Percentiles rank a stretch among this genome's conserved stretches.
phyloP scores from a whole-genome alignment of 2,797 vertebrate genomes.

The Typhlichthys eigenmanni region DNA sequence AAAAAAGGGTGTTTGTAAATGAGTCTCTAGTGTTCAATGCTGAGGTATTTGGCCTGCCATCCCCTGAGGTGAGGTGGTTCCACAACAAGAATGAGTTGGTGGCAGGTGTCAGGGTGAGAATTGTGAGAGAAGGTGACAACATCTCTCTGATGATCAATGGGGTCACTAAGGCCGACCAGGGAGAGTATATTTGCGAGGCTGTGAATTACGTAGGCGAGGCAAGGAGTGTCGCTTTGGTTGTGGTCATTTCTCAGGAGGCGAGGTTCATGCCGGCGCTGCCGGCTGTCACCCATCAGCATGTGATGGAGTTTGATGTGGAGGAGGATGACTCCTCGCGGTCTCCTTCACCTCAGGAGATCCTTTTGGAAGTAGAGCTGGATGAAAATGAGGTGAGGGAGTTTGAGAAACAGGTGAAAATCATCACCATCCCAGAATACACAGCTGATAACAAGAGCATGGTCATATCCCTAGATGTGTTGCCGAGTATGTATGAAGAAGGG shows the following conservation, averaged over 20 bases:
- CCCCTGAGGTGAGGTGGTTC: conserved; percentile 93
- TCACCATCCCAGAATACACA: conserved; percentile 93
- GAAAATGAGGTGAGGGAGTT: conserved; percentile 96
- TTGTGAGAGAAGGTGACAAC: conserved; percentile 84
- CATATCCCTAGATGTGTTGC: conserved; percentile 94
- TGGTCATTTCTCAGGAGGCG: conserved; percentile 84
- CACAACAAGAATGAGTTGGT: conserved; percentile 87
- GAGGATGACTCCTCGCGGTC: conserved; percentile 87
- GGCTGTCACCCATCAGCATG: conserved; percentile 92
- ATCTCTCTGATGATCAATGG: conserved; percentile 82
- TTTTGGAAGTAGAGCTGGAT: conserved; percentile 96
- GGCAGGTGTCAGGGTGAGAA: conserved; percentile 74
- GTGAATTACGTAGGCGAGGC: conserved; percentile 93
- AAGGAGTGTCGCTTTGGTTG: conserved; percentile 87
- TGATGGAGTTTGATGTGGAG: conserved; percentile 96
- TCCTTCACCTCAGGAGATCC: conserved; percentile 96
- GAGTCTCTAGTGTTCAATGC: conserved; percentile 82
- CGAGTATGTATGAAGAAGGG: conserved; percentile 86
- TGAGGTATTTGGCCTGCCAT: conserved; percentile 90
- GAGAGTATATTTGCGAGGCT: conserved; percentile 93
- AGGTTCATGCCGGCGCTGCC: conserved; percentile 85
- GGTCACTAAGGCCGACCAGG: conserved; percentile 83
- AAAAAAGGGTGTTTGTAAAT: conserved; percentile 85
- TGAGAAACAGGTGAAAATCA: conserved; percentile 97
- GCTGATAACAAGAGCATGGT: conserved; percentile 96